Base-by-base conservation (phyloP, 2,113 vertebrate species). In the Calyptommatus sinebrachiatus region DNA sequence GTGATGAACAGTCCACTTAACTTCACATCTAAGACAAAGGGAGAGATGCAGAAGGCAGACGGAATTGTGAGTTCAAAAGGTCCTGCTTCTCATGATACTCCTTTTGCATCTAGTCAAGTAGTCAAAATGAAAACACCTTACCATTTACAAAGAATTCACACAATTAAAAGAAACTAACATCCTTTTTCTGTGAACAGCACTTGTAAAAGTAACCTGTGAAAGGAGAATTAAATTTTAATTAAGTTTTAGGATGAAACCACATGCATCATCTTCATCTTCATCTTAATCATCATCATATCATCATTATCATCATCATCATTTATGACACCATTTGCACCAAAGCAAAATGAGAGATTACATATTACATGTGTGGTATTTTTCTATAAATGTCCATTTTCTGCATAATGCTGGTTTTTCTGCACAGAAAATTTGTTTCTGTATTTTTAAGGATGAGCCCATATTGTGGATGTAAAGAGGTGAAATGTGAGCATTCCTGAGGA, bases 51-150 rank as follows among this genome's bases (percentile, higher is more conserved):
- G 71, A 62, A 76, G 76, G 85, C 76, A 75, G 83, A 46, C 35
- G 83, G 31, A 86, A 66, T 84, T 80, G 79, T 65, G 45, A 88
- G 78, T 86, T 88, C 71, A 89, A 83, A 83, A 35, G 72, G 22
- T 41, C 86, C 86, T 80, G 77, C 81, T 85, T 73, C 3, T 35
- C 48, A 31, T 81, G 87, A 84, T 79, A 71, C 29, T 48, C 45
- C 45, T 57, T 77, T 77, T 83, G 46, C 84, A 87, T 83, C 88
- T 82, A 90, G 65, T 61, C 22, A 46, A 65, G 46, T 21, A 50
- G 46, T 50, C 84, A 70, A 73, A 61, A 84, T 81, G 85, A 76
- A 50, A 84, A 82, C 60, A 72, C 21, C 83, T 85, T 79, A 57
- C 67, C 5, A 84, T 73, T 53, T 70, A 21, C 73, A 78, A 70